Percentiles rank a stretch among this genome's conserved stretches.
Evolutionary conservation across 2,113 vertebrate genomes (phyloP).

Genomic region (Grantiella picta): DNA sequence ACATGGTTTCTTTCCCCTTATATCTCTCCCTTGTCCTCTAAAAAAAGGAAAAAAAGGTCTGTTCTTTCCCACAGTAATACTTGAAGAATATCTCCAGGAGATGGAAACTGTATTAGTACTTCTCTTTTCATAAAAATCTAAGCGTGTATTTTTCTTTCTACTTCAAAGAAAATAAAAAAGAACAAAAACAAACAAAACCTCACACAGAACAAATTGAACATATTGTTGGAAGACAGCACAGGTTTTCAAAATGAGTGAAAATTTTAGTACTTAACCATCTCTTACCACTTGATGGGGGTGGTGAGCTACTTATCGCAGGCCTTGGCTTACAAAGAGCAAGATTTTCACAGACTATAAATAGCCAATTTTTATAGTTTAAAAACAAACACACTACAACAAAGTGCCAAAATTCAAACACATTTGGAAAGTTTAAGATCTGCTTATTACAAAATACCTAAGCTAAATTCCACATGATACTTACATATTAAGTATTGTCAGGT

Average conservation of each 20-base stretch:
- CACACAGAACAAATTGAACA: neutral
- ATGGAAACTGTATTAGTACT: neutral
- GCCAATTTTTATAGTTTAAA: neutral
- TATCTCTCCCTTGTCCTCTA: neutral
- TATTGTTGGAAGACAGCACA: neutral
- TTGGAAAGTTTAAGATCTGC: neutral
- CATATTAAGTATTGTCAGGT: neutral
- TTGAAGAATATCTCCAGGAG: neutral
- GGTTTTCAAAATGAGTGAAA: neutral
- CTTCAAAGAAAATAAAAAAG: neutral
- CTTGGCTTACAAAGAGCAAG: neutral
- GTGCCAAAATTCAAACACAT: neutral
- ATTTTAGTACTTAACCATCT: neutral
- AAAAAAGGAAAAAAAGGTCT: fast-evolving
- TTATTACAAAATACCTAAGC: neutral
- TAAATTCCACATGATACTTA: neutral
- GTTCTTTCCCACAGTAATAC: neutral
- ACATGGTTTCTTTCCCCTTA: neutral
- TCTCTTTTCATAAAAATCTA: neutral
- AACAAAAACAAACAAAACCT: neutral
- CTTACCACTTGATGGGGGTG: conserved; percentile 10
- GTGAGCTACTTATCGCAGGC: neutral
- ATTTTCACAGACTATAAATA: neutral
- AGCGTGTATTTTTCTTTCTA: neutral
- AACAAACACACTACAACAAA: neutral